Percentiles rank a stretch among this genome's conserved stretches.
Conservation (phyloP, 2,888 invertebrate genomes). For the Nemapogon koenigi region DNA sequence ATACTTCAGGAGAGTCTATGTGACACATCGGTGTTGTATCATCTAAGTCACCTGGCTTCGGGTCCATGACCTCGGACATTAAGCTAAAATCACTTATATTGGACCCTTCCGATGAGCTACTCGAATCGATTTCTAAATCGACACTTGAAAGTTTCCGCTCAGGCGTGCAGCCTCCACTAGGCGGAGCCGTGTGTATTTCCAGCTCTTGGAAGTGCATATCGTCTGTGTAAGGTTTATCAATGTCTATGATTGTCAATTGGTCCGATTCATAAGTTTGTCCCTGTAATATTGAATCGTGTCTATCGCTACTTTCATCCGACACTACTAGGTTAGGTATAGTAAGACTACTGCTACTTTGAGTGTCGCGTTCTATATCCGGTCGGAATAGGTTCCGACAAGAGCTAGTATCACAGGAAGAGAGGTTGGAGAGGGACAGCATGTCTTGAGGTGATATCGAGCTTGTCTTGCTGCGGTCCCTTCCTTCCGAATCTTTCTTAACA, state of each 20-base stretch:
- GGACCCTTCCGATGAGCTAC: conserved; percentile 67
- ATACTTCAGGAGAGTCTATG: conserved; percentile 84
- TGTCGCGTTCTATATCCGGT: conserved; percentile 34
- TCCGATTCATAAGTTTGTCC: conserved; percentile 65
- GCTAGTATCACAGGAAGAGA: conserved; percentile 54
- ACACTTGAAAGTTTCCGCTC: conserved; percentile 47
- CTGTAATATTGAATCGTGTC: conserved; percentile 48
- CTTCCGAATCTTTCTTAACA: conserved; percentile 18
- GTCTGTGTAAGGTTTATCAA: conserved; percentile 61
- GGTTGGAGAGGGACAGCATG: conserved; percentile 45
- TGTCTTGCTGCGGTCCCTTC: conserved; percentile 29
- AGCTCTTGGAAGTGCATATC: conserved; percentile 46
- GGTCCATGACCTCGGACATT: conserved; percentile 71
- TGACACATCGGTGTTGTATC: conserved; percentile 71
- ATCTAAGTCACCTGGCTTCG: conserved; percentile 43
- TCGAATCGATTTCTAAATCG: conserved; percentile 58
- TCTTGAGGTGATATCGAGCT: conserved; percentile 41
- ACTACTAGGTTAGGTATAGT: conserved; percentile 57
- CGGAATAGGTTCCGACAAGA: conserved; percentile 51
- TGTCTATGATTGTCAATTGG: conserved; percentile 71
- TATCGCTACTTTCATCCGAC: conserved; percentile 50
- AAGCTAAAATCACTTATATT: conserved; percentile 75
- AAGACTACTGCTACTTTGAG: conserved; percentile 44
- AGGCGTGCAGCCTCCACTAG: conserved; percentile 45
- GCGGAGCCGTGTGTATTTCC: conserved; percentile 35